Conservation (phyloP, 2,888 invertebrate genomes). For the Oxystoma pomonae region DNA sequence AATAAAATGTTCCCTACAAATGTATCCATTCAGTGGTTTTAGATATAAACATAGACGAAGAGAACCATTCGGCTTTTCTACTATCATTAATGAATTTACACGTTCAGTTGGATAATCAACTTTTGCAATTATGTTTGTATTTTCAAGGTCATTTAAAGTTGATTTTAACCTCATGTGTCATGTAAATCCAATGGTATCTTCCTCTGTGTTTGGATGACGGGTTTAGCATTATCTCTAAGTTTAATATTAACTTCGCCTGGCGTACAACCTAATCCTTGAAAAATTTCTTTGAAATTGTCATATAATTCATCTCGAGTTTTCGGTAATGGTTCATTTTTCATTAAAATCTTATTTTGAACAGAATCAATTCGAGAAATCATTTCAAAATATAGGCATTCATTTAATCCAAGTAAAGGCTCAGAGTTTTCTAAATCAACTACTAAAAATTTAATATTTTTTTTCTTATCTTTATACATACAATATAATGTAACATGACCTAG, state of each 20-base stretch:
- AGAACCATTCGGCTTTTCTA: slow-evolving; percentile 19
- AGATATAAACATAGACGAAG: slow-evolving; percentile 24
- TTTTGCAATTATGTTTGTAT: slow-evolving; percentile 22
- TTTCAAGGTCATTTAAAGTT: slow-evolving; percentile 19
- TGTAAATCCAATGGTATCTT: slow-evolving; percentile 23
- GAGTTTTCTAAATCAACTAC: slow-evolving; percentile 13
- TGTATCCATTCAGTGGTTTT: slow-evolving; percentile 22
- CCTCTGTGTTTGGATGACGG: slow-evolving; percentile 19
- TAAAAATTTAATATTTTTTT: slow-evolving; percentile 9
- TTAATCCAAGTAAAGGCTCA: slow-evolving; percentile 14
- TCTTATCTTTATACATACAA: slow-evolving; percentile 9
- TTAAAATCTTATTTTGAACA: not conserved
- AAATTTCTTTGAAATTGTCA: slow-evolving; percentile 13
- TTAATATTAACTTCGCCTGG: slow-evolving; percentile 19
- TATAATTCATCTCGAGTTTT: slow-evolving; percentile 12
- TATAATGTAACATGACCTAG: slow-evolving; percentile 7
- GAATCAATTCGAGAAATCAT: slow-evolving; percentile 9
- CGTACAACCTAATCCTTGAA: slow-evolving; percentile 22
- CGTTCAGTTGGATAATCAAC: slow-evolving; percentile 25
- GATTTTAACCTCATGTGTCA: slow-evolving; percentile 23
- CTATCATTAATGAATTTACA: slow-evolving; percentile 23
- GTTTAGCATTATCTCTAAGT: slow-evolving; percentile 20
- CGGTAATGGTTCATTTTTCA: too few species aligned
- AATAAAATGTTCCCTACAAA: slow-evolving; percentile 18
- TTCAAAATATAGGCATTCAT: slow-evolving; percentile 13